phyloP scores from a whole-genome alignment of 2,888 invertebrate genomes.

The Hypercompe scribonia region DNA sequence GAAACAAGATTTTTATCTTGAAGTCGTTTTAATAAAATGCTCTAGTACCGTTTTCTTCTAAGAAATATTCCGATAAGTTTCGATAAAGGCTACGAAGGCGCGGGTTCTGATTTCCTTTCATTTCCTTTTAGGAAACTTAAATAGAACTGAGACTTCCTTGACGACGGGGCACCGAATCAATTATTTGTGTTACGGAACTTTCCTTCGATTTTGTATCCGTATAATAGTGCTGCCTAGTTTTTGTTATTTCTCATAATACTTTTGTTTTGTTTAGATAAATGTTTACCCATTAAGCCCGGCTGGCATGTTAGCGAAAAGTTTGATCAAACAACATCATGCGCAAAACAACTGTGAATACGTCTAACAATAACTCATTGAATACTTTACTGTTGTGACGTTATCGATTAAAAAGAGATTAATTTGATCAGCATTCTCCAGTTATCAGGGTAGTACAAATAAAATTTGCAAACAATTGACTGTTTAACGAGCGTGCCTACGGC shows the following conservation, averaged over 20 bases:
- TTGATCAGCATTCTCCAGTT: slow-evolving; percentile 46
- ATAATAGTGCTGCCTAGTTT: slow-evolving; percentile 67
- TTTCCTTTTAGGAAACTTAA: slow-evolving; percentile 86
- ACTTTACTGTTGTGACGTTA: slow-evolving; percentile 13
- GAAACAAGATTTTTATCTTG: slow-evolving; percentile 63
- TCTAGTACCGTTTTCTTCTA: slow-evolving; percentile 66
- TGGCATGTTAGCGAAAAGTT: slow-evolving; percentile 41
- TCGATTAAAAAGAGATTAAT: slow-evolving; percentile 36
- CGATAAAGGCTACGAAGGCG: slow-evolving; percentile 80
- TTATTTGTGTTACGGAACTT: slow-evolving; percentile 83
- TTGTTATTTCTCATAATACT: slow-evolving; percentile 64
- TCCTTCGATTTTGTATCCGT: slow-evolving; percentile 71
- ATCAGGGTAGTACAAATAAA: slow-evolving; percentile 58
- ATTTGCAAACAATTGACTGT: slow-evolving; percentile 67
- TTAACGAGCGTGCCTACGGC: slow-evolving; percentile 73
- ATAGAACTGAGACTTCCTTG: slow-evolving; percentile 85
- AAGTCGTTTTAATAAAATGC: slow-evolving; percentile 73
- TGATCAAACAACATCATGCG: slow-evolving; percentile 29
- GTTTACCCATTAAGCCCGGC: slow-evolving; percentile 42
- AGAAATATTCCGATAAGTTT: slow-evolving; percentile 81
- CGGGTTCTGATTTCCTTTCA: slow-evolving; percentile 84
- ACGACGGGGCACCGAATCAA: slow-evolving; percentile 83
- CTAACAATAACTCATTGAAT: slow-evolving; percentile 17
- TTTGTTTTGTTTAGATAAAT: slow-evolving; percentile 54
- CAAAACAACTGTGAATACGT: slow-evolving; percentile 20